A percentile compares a stretch with the other conserved stretches of the same genome.
phyloP scores from a whole-genome alignment of 2,888 invertebrate genomes.

The Tubulanus polymorphus region DNA sequence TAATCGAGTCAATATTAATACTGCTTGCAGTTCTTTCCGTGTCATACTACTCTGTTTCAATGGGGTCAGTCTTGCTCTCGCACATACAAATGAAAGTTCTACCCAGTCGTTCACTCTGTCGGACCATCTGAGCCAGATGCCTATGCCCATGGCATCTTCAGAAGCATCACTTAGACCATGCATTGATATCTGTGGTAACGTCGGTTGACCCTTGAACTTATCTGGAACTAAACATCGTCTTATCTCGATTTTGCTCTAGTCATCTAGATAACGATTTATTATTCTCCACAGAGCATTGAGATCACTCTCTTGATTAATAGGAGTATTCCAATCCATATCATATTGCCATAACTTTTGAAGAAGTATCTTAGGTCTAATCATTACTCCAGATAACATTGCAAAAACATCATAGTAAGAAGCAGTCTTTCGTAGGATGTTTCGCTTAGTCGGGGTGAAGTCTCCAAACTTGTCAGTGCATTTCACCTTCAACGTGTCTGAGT shows the following conservation, averaged over 20 bases:
- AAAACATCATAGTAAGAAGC: constrained; percentile 8
- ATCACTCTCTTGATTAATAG: constrained; percentile 7
- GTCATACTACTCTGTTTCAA: constrained; percentile 5
- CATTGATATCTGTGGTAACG: background rate
- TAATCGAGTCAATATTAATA: constrained; percentile 2
- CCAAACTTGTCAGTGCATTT: constrained; percentile 1
- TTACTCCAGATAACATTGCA: constrained; percentile 3
- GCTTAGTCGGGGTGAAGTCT: constrained; percentile 1
- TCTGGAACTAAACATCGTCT: constrained; percentile 5
- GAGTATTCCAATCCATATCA: constrained; percentile 11
- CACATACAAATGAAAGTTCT: constrained; percentile 4
- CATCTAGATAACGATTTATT: constrained; percentile 5
- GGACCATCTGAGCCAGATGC: constrained; percentile 7
- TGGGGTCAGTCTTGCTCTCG: constrained; percentile 4
- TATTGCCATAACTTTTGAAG: constrained; percentile 7
- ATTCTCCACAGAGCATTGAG: background rate
- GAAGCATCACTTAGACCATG: constrained; percentile 4
- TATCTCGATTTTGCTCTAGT: background rate
- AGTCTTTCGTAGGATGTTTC: constrained; percentile 5
- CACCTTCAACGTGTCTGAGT: constrained; percentile 2
- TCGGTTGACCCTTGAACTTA: constrained; percentile 2
- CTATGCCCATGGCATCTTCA: constrained; percentile 11
- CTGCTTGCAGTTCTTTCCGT: constrained; percentile 3
- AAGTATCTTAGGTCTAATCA: constrained; percentile 3
- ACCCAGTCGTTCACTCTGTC: background rate